phyloP scores from a whole-genome alignment of 2,888 invertebrate species.

The Fissipunctia ypsillon region DNA sequence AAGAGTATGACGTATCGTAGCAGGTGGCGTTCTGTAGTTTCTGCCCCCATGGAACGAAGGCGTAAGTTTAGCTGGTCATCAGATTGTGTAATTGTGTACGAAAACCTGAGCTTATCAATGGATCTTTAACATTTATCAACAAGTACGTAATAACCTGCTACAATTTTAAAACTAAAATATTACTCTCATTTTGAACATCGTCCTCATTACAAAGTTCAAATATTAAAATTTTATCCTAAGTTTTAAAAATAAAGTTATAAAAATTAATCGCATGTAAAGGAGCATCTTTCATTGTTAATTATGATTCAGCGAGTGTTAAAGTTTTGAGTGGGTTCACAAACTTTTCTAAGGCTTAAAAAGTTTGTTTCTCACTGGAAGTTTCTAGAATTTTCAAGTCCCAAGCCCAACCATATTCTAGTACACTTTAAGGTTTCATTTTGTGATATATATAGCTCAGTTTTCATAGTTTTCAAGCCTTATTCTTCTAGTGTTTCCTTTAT shows the following conservation, averaged over 20 bases:
- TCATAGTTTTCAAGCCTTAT: constrained; percentile 1
- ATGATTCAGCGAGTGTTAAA: constrained; percentile 50
- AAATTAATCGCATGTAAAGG: constrained; percentile 33
- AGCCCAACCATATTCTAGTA: constrained; percentile 14
- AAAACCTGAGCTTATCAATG: neutral
- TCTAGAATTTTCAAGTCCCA: constrained; percentile 47
- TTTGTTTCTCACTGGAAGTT: constrained; percentile 53
- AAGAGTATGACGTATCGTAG: too few species aligned
- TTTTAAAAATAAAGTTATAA: constrained; percentile 7
- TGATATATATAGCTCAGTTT: constrained; percentile 13
- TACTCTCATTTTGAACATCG: neutral
- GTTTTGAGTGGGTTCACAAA: constrained; percentile 52
- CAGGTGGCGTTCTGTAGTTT: too few species aligned
- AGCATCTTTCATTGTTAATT: constrained; percentile 56
- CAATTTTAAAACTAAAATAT: neutral
- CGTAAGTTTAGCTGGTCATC: too few species aligned
- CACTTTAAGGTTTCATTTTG: constrained; percentile 38
- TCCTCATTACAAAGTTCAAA: constrained; percentile 9
- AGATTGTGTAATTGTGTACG: too few species aligned
- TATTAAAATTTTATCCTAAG: constrained; percentile 4
- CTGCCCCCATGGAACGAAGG: too few species aligned
- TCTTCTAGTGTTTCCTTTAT: constrained; percentile 3
- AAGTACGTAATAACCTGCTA: neutral
- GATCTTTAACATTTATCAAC: neutral
- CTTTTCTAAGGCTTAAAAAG: constrained; percentile 50